phyloP scores from a whole-genome alignment of 2,113 vertebrate species.

The Salvator merianae region DNA sequence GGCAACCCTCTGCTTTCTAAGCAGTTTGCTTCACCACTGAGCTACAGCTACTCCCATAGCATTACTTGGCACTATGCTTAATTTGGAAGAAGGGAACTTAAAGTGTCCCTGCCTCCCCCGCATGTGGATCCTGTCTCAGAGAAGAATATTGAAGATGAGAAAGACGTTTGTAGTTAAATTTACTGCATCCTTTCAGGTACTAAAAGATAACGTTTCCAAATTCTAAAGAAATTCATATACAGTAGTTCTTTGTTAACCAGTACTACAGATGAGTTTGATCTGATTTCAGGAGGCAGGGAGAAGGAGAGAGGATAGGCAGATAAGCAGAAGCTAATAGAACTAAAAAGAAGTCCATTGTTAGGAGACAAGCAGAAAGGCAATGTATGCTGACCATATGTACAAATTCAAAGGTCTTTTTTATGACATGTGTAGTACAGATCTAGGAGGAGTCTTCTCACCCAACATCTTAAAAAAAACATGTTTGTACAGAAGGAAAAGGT shows the following conservation, averaged over 20 bases:
- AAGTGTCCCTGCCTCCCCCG: too few relatives aligned
- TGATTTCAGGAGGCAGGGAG: slow-evolving; percentile 19
- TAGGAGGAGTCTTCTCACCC: slow-evolving; percentile 42
- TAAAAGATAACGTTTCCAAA: too few relatives aligned
- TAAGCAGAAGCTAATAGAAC: slow-evolving; percentile 73
- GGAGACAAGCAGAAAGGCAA: slow-evolving; percentile 63
- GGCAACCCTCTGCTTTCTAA: too few relatives aligned
- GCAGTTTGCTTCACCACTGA: too few relatives aligned
- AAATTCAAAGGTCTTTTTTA: slow-evolving; percentile 54
- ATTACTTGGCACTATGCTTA: too few relatives aligned
- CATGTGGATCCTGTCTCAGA: too few relatives aligned
- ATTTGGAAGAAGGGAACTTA: too few relatives aligned
- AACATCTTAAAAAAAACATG: slow-evolving; percentile 74
- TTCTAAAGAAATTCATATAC: too few relatives aligned
- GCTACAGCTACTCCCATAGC: too few relatives aligned
- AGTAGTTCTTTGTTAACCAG: slow-evolving; percentile 53
- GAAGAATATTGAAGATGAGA: slow-evolving; percentile 39
- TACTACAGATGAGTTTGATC: slow-evolving; percentile 65
- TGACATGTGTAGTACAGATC: slow-evolving; percentile 65
- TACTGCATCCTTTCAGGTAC: not conserved
- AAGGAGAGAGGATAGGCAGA: not conserved
- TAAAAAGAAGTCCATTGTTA: slow-evolving; percentile 73
- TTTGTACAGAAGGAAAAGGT: slow-evolving; percentile 77
- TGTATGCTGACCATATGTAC: slow-evolving; percentile 70
- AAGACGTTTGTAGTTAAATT: slow-evolving; percentile 37